Percentiles rank a stretch among this genome's conserved stretches.
These are phyloP conservation scores for Lasioglossum pauxillum DNA, from an alignment of 2,888 invertebrate genomes.

Conservation along the genomic window DNA sequence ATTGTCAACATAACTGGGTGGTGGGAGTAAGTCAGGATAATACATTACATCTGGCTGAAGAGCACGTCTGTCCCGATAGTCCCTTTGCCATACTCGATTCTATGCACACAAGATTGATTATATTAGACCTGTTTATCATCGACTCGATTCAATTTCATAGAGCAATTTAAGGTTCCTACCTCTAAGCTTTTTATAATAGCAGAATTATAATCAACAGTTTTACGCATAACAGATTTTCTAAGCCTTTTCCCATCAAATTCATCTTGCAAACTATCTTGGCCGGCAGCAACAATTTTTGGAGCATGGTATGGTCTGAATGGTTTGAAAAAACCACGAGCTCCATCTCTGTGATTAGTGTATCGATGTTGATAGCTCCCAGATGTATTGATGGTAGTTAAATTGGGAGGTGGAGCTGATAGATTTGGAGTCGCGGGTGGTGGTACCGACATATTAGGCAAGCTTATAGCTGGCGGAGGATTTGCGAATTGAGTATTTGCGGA, in stretches of 20 bases:
- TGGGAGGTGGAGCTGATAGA: constrained; percentile 83
- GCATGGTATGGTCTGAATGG: constrained; percentile 85
- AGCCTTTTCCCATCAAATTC: constrained; percentile 98
- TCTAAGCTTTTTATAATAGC: constrained; percentile 96
- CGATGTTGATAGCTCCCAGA: constrained; percentile 80
- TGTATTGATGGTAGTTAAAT: constrained; percentile 82
- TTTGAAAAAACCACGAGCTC: constrained; percentile 84
- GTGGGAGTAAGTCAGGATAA: constrained; percentile 96
- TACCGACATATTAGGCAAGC: constrained; percentile 85
- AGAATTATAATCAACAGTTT: constrained; percentile 99
- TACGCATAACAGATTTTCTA: constrained; percentile 97
- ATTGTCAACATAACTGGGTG: constrained; percentile 96
- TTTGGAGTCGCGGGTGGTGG: constrained; percentile 82
- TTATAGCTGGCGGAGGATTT: constrained; percentile 80
- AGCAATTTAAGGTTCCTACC: constrained; percentile 85
- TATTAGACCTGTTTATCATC: background rate
- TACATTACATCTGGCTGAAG: constrained; percentile 98
- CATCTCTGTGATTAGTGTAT: constrained; percentile 80
- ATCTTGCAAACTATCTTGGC: constrained; percentile 86
- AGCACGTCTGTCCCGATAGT: constrained; percentile 94
- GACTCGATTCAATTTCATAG: background rate
- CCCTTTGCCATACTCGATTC: constrained; percentile 98
- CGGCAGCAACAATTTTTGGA: constrained; percentile 81
- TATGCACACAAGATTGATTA: constrained; percentile 78
- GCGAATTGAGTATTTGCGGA: constrained; percentile 80